Evolutionary conservation across 2,797 vertebrate genomes (phyloP), one percentile per base, ranked within the genome.

Genomic region (Dicrostonyx torquatus): DNA sequence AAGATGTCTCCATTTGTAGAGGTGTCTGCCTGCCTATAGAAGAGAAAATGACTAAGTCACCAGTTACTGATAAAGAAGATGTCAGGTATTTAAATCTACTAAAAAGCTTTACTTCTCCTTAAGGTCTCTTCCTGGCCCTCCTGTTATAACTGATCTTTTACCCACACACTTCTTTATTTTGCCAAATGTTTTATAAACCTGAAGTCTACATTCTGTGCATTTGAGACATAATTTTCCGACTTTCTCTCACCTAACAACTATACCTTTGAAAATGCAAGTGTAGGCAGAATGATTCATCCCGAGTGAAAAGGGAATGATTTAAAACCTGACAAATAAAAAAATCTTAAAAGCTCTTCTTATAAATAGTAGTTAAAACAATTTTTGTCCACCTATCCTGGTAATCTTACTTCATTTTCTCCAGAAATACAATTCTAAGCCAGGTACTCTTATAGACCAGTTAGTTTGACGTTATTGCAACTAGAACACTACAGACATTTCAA

Each of bases 221-320:
- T 84, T 72, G 85, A 84, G 40, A 37, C 68, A 15, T 73, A 79
- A 73, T 45, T 85, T 73, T 89, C 85, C 6, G 10, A 43, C 6
- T 48, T 79, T 64, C n/a, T 55, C 64, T 89, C 70, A 78, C 86
- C 86, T 85, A 89, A 89, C 50, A 89, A 18, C 24, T 26, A 70
- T 85, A 5, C 45, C 55, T 79, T 79, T 29, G 22, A 68, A 89
- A 64, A 89, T 73, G 34, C 12, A 78, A 72, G 85, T 79, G 82
- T 45, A 84, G 24, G 86, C 13, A 22, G 68, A 45, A 53, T 64
- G 72, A 85, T 4, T 89, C 90, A 89, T 72, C 24, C 73, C 15
- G 10, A 53, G 11, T 17, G 18, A 62, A 62, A 68, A 45, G 4
- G 17, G 13, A 89, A 79, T 29, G 55, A 75, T 37, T 40, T 37